phyloP scores from a whole-genome alignment of 2,888 invertebrate genomes.

The Cephalotes varians region DNA sequence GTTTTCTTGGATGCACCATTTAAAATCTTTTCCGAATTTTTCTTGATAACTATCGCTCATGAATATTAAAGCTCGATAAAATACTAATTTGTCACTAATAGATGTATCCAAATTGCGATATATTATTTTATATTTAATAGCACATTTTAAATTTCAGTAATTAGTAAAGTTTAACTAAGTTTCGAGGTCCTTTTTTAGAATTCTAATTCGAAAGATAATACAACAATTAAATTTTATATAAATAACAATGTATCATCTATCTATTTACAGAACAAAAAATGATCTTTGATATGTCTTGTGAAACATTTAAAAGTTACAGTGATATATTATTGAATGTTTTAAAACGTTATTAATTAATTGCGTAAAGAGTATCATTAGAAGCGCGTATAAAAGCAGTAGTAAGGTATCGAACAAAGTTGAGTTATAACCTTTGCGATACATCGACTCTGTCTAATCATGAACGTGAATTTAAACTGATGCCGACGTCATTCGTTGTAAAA shows the following conservation, averaged over 20 bases:
- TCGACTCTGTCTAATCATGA: constrained; percentile 25
- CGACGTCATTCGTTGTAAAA: constrained; percentile 59
- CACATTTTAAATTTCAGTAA: background rate
- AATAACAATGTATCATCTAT: background rate
- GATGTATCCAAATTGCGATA: background rate
- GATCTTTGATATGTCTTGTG: background rate
- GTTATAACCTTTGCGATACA: constrained; percentile 17
- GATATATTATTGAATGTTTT: background rate
- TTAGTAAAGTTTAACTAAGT: background rate
- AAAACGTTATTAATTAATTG: background rate
- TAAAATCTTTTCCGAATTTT: constrained; percentile 24
- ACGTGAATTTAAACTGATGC: constrained; percentile 38
- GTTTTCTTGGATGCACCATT: constrained; percentile 33
- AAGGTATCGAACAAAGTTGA: background rate
- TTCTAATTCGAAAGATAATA: background rate
- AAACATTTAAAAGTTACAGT: background rate
- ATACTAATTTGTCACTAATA: background rate
- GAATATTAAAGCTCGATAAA: background rate
- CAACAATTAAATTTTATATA: background rate
- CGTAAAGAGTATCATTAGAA: background rate
- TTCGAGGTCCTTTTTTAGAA: background rate
- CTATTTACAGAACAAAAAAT: background rate
- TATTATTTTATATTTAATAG: background rate
- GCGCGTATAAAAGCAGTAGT: background rate
- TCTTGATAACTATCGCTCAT: background rate